Evolutionary conservation across 2,888 invertebrate species (phyloP), one percentile per base, ranked within the genome.

Genomic region (Ormyrus thymus): DNA sequence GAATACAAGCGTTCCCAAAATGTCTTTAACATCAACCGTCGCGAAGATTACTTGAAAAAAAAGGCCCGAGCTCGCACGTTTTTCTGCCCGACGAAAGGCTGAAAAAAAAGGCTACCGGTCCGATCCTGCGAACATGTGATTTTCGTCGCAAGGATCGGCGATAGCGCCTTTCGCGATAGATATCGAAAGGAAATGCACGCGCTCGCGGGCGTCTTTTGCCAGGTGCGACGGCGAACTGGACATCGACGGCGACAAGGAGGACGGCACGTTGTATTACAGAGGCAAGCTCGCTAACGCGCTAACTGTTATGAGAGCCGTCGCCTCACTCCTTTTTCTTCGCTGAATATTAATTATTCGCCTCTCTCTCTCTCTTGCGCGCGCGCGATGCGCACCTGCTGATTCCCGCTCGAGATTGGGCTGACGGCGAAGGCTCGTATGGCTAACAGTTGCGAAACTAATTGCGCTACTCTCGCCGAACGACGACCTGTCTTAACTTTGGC

Each of bases 261-360:
- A 82, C 84, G 82, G 80, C 58, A 55, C 58, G 82, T 73, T 65
- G 74, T 51, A 74, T 69, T 78, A 77, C 76, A 75, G 61, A 68
- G 76, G 56, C 51, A 76, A 68, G 43, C 75, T 81, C 82, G 85
- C 86, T 85, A 86, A 86, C 83, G 84, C 82, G 86, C 82, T 86
- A 82, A 84, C 82, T 82, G 83, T 74, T 74, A 68, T 64, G 71
- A 80, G 73, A 72, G 76, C 29, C 29, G 53, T 58, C 64, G 69
- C 70, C 50, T 58, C 53, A 9, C 68, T 29, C 55, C 56, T 76
- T 74, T 84, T 85, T 84, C 83, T 82, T 83, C 82, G 76, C 85
- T 85, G 86, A 86, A 88, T 87, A 87, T 87, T 88, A 87, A 87
- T 88, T 88, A 86, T 85, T 85, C 29, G 29, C 29, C 29, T 29